These are phyloP conservation scores for Papilio demoleus DNA, from an alignment of 2,888 invertebrate genomes.

Conservation along the genomic window DNA sequence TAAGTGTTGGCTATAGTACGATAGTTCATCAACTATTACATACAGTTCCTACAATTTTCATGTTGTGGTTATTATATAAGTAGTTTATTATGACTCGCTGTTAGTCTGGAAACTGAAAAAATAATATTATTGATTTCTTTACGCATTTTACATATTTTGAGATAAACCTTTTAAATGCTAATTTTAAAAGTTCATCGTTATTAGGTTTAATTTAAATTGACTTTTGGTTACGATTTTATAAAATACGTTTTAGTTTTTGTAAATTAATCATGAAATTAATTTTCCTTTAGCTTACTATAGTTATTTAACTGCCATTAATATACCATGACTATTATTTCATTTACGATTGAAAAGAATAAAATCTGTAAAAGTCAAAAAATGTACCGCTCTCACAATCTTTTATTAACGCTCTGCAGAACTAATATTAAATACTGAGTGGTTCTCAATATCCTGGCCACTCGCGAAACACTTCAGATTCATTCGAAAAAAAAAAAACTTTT, in stretches of 20 bases:
- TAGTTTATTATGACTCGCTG: too few relatives aligned
- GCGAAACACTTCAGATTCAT: conserved; percentile 68
- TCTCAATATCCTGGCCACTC: conserved; percentile 75
- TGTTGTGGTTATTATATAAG: too few relatives aligned
- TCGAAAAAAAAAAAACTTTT: conserved; percentile 55
- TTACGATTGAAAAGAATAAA: conserved; percentile 23
- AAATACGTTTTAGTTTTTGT: neutral
- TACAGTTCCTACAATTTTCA: too few relatives aligned
- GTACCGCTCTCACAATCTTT: conserved; percentile 57
- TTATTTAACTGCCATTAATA: conserved; percentile 9
- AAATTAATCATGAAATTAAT: neutral
- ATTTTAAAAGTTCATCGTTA: neutral
- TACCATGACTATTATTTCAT: neutral
- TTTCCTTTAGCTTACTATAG: neutral
- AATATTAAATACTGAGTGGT: conserved; percentile 57
- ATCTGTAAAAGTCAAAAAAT: conserved; percentile 41
- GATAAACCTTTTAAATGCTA: conserved; percentile 13
- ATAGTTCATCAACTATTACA: too few relatives aligned
- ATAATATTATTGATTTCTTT: too few relatives aligned
- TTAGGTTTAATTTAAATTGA: neutral
- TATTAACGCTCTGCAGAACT: conserved; percentile 58
- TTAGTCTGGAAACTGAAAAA: too few relatives aligned
- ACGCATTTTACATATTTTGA: conserved; percentile 41
- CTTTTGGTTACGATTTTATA: too few relatives aligned
- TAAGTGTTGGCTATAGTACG: neutral